Evolutionary conservation across 1,140 invertebrate species (phyloP).

Genomic region (Neuroterus valhalla): DNA sequence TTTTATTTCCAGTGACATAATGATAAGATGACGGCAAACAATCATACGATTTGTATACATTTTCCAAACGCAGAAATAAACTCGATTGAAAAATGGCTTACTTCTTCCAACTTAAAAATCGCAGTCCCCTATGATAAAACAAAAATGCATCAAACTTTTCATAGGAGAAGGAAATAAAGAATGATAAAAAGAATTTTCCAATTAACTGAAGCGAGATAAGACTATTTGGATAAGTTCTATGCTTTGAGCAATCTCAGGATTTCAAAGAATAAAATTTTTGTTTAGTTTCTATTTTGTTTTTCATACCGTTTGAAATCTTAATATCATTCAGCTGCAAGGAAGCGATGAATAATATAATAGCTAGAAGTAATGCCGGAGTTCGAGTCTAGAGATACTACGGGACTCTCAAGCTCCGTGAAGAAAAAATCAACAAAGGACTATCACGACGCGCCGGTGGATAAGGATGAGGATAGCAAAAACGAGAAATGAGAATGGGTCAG

Average conservation of each 20-base stretch:
- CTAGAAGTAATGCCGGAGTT: neutral
- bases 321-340: constrained; percentile 9
- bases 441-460: neutral
- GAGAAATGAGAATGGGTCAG: constrained; percentile 6
- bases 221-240: neutral
- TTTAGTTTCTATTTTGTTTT: constrained; percentile 23
- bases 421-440: constrained; percentile 4
- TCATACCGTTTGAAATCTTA: constrained; percentile 18
- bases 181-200: too few relatives aligned
- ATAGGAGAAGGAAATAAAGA: too few relatives aligned
- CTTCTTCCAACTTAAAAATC: too few relatives aligned
- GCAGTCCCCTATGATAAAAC: too few relatives aligned
- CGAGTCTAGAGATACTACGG: constrained; percentile 18
- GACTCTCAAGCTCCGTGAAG: constrained; percentile 9
- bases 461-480: constrained; percentile 2
- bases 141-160: too few relatives aligned
- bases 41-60: too few relatives aligned
- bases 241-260: neutral
- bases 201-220: neutral
- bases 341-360: constrained; percentile 29
- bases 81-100: too few relatives aligned
- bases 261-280: neutral
- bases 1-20: too few relatives aligned
- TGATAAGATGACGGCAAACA: too few relatives aligned
- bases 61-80: too few relatives aligned